A percentile compares a stretch with the other conserved stretches of the same genome.
These are phyloP conservation scores for Cyphomyrus discorhynchus DNA, from an alignment of 2,113 vertebrate species.

Conservation along the genomic window DNA sequence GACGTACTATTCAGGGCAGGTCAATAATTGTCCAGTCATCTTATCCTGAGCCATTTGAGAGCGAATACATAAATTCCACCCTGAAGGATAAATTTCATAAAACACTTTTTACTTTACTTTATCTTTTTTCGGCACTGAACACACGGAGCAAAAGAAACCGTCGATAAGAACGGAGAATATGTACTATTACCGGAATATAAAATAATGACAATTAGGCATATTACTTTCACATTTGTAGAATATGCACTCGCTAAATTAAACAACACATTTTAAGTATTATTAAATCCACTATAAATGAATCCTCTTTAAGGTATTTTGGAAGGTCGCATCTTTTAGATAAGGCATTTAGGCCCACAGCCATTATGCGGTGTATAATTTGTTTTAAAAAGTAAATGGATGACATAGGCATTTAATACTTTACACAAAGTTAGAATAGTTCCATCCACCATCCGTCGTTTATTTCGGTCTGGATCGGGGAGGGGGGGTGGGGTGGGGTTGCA, in stretches of 20 bases:
- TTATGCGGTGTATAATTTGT: background rate
- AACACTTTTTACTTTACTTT: background rate
- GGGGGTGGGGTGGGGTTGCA: background rate
- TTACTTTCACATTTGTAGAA: background rate
- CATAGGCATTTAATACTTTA: background rate
- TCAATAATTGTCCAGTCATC: background rate
- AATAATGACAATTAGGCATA: background rate
- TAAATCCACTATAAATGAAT: background rate
- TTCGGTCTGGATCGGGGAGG: background rate
- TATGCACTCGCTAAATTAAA: background rate
- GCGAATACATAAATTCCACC: background rate
- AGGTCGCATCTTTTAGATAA: background rate
- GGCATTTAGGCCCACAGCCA: background rate
- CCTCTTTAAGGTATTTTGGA: background rate
- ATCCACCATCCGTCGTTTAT: background rate
- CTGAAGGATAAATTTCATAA: background rate
- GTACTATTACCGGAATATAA: background rate
- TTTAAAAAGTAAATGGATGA: background rate
- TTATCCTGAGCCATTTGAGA: background rate
- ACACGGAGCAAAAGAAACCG: background rate
- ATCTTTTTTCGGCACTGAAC: background rate
- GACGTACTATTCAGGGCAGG: background rate
- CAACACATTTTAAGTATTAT: background rate
- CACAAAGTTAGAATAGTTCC: background rate
- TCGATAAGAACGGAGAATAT: background rate